These are phyloP conservation scores for Dendrocincla fuliginosa DNA, from an alignment of 2,797 vertebrate genomes.

Conservation along the genomic window DNA sequence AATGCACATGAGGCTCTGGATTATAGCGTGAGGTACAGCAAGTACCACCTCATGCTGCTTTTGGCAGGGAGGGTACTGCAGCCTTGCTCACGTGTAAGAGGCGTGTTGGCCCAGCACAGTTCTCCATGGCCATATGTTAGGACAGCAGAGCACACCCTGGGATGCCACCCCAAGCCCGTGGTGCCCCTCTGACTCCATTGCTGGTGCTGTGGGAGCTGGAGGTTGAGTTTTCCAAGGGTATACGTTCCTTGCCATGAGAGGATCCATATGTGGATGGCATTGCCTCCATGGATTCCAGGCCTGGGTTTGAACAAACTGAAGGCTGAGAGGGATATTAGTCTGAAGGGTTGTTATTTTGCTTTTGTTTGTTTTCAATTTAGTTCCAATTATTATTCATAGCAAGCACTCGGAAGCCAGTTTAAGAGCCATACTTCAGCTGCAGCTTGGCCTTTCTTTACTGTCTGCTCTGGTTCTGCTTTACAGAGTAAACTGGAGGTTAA, in stretches of 20 bases:
- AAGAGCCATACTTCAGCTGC: slow-evolving; percentile 13
- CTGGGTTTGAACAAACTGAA: background rate
- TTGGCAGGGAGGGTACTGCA: background rate
- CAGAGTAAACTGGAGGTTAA: background rate
- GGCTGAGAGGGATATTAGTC: background rate
- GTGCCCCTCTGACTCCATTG: rapidly evolving
- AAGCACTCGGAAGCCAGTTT: background rate
- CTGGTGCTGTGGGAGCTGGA: rapidly evolving
- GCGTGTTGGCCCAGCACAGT: rapidly evolving
- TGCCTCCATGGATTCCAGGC: rapidly evolving
- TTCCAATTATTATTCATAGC: background rate
- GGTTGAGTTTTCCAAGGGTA: background rate
- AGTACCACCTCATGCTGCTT: background rate
- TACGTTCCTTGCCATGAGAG: background rate
- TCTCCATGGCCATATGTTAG: background rate
- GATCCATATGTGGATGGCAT: background rate
- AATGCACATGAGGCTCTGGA: background rate
- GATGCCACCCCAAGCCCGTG: rapidly evolving
- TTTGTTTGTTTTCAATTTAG: slow-evolving; percentile 25
- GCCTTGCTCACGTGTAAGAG: rapidly evolving
- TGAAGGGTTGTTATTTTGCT: background rate
- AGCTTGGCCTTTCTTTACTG: background rate
- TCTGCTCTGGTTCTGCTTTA: background rate
- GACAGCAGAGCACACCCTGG: background rate
- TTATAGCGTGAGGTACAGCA: rapidly evolving